A percentile compares a stretch with the other conserved stretches of the same genome.
Conservation (phyloP, 2,113 vertebrate species). For the Malurus elegans region DNA sequence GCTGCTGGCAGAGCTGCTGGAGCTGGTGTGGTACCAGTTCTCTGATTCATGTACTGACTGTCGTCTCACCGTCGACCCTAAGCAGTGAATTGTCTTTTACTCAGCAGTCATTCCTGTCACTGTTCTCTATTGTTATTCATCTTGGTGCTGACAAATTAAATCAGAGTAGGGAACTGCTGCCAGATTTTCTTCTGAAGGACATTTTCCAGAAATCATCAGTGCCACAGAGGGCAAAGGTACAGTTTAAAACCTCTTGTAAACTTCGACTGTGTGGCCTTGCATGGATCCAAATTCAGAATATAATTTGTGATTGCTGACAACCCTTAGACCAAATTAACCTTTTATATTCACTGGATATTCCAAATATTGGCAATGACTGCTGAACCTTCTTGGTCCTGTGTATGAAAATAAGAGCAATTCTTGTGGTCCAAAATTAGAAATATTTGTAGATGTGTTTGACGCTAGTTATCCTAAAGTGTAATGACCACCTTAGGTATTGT, state of each 20-base stretch:
- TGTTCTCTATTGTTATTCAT: neutral
- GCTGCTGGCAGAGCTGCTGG: neutral
- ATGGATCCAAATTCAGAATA: neutral
- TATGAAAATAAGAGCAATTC: neutral
- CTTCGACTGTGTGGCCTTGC: neutral
- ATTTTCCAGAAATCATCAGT: neutral
- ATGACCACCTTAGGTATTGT: neutral
- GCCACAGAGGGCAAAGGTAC: neutral
- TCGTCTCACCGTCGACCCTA: neutral
- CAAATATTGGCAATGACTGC: rapidly evolving
- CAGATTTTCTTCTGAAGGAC: neutral
- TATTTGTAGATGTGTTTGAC: neutral
- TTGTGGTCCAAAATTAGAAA: neutral
- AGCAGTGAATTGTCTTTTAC: neutral
- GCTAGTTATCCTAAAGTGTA: neutral
- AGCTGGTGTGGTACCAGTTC: neutral
- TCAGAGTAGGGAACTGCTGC: neutral
- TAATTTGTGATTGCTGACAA: neutral
- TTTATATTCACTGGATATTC: neutral
- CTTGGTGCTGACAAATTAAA: neutral
- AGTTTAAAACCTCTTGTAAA: neutral
- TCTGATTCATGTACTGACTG: neutral
- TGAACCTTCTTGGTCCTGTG: neutral
- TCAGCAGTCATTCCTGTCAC: neutral
- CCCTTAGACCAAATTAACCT: neutral